Evolutionary conservation across 2,797 vertebrate genomes (phyloP), one percentile per base, ranked within the genome.

Genomic region (Eulemur coronatus): DNA sequence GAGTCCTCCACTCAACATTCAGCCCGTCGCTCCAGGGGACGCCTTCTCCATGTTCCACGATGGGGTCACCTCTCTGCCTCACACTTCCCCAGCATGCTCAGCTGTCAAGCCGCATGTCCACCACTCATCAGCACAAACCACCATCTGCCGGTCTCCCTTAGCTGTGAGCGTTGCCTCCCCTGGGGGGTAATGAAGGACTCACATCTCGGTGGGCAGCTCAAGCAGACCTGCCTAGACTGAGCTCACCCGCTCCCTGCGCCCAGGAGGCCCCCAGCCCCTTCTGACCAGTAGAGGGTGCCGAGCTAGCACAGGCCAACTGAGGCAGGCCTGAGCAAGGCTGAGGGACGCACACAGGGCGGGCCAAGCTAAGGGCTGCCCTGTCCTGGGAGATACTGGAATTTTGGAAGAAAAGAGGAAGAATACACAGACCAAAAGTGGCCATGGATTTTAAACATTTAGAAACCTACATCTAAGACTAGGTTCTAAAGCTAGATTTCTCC

Each of bases 11-110:
- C 38, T 67, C 14, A 4, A 22, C 73, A 50, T 43, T 46, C 35
- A 20, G 15, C 35, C 20, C 14, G 0, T 46, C 30, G 46, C 24
- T 63, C 52, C 22, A 78, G 18, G 59, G 1, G n/a, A 48, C 6
- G 7, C n/a, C 4, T 65, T 80, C 43, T 33, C 24, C 0, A 2
- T 0, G 18, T 17, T 18, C n/a, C 52, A 10, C 0, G 0, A 46
- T 48, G 2, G 43, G 33, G 55, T 2, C 30, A 7, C 41, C 28
- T 59, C 87, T 73, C 87, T 50, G 59, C 43, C 57, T 86, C 67
- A 12, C 1, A 1, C n/a, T 43, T 67, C 43, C 22, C 63, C 43
- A 4, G 7, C 46, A 12, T 35, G 10, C 11, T 33, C n/a, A 14
- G 38, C 20, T 38, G 12, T 10, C 73, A 57, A 28, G 52, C 50